These are phyloP conservation scores for Colius striatus DNA, from an alignment of 2,113 vertebrate genomes.

Conservation along the genomic window DNA sequence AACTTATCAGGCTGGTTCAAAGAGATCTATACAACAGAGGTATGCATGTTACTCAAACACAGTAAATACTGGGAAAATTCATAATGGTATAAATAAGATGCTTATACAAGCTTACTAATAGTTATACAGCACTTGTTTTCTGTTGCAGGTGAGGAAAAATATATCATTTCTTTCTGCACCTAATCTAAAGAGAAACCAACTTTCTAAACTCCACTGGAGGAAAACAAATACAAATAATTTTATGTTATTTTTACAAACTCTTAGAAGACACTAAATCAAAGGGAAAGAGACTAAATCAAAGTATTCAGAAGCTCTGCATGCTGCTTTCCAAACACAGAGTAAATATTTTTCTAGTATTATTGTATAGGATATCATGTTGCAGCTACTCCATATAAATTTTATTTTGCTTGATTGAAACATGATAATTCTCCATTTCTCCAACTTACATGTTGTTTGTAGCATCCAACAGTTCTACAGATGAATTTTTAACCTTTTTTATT, in stretches of 20 bases:
- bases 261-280: not conserved
- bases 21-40: not conserved
- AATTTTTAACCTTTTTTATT: constrained; percentile 17
- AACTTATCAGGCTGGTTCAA: not conserved
- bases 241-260: not conserved
- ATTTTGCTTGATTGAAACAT: not conserved
- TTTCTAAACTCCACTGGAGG: not conserved
- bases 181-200: not conserved
- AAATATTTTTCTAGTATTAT: constrained; percentile 17
- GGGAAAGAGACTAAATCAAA: not conserved
- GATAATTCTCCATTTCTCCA: not conserved
- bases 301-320: not conserved
- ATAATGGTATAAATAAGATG: not conserved
- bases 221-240: not conserved
- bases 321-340: not conserved
- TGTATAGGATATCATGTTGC: not conserved
- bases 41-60: not conserved
- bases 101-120: not conserved
- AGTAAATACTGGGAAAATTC: not conserved
- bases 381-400: not conserved
- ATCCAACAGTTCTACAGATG: not conserved
- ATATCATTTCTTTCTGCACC: not conserved
- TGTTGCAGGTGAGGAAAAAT: not conserved
- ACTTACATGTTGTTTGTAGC: not conserved
- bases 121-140: not conserved